Evolutionary conservation across 2,113 vertebrate genomes (phyloP).

Genomic region (Polypterus bichir): DNA sequence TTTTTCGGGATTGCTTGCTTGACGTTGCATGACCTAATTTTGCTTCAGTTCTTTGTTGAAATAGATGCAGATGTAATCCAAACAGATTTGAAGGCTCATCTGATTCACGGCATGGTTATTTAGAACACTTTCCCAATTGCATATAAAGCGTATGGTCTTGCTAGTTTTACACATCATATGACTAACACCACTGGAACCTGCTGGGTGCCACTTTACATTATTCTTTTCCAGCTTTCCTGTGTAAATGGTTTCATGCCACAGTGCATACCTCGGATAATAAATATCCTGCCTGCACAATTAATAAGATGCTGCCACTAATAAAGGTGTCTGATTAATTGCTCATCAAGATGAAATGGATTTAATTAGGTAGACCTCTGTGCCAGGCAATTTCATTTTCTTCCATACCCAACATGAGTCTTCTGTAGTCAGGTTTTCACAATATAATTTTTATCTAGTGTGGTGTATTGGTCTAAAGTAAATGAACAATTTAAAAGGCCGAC

Average conservation of each 20-base stretch:
- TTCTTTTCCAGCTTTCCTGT: conserved; percentile 11
- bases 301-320: conserved; percentile 34
- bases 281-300: conserved; percentile 30
- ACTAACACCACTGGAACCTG: background rate
- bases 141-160: background rate
- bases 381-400: conserved; percentile 22
- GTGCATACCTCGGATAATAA: conserved; percentile 22
- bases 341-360: conserved; percentile 54
- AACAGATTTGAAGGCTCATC: no score
- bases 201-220: background rate
- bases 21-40: no score
- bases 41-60: no score
- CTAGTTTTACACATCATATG: background rate
- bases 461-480: no score
- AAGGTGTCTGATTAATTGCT: conserved; percentile 59
- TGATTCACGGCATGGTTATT: no score
- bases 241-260: conserved; percentile 27
- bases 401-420: conserved; percentile 8
- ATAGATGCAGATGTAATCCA: no score
- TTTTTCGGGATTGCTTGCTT: no score
- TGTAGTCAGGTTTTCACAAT: no score
- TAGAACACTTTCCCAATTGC: background rate
- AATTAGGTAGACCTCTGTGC: conserved; percentile 37
- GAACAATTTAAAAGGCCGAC: no score
- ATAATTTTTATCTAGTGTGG: no score